Evolutionary conservation across 1,140 invertebrate species (phyloP).

Genomic region (Campoletis sonorensis): DNA sequence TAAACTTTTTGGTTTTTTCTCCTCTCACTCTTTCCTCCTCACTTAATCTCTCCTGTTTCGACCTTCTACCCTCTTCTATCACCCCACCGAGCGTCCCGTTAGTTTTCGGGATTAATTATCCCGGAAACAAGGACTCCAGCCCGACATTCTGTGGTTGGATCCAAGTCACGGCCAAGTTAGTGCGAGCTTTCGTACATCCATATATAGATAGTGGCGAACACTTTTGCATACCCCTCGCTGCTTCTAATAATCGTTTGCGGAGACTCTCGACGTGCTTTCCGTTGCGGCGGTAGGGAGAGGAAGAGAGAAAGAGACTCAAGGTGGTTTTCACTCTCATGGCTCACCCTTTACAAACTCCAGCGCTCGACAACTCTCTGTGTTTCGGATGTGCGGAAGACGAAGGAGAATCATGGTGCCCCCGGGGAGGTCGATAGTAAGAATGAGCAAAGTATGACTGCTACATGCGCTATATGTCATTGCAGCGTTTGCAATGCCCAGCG

Average conservation of each 20-base stretch:
- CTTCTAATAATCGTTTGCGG: constrained; percentile 66
- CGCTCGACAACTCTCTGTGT: background rate
- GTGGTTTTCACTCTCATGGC: constrained; percentile 24
- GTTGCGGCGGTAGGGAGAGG: background rate
- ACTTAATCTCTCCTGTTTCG: constrained; percentile 13
- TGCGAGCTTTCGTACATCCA: constrained; percentile 16
- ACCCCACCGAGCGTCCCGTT: constrained; percentile 54
- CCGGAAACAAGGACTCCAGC: constrained; percentile 59
- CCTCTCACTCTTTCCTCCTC: background rate
- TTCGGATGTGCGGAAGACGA: constrained; percentile 4
- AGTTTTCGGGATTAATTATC: constrained; percentile 73
- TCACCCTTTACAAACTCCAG: background rate
- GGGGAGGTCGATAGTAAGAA: constrained; percentile 2
- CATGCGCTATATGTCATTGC: background rate
- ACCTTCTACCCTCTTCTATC: constrained; percentile 4
- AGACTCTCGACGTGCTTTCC: constrained; percentile 38
- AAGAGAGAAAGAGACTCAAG: background rate
- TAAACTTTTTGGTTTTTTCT: background rate
- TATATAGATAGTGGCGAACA: background rate
- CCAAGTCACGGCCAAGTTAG: constrained; percentile 42
- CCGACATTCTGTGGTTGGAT: constrained; percentile 44
- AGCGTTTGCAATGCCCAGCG: background rate
- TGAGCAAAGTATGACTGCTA: constrained; percentile 15
- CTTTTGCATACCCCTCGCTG: constrained; percentile 49
- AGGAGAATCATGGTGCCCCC: background rate